A percentile compares a stretch with the other conserved stretches of the same genome.
phyloP scores from a whole-genome alignment of 2,888 invertebrate genomes.

The Harpalus rufipes region DNA sequence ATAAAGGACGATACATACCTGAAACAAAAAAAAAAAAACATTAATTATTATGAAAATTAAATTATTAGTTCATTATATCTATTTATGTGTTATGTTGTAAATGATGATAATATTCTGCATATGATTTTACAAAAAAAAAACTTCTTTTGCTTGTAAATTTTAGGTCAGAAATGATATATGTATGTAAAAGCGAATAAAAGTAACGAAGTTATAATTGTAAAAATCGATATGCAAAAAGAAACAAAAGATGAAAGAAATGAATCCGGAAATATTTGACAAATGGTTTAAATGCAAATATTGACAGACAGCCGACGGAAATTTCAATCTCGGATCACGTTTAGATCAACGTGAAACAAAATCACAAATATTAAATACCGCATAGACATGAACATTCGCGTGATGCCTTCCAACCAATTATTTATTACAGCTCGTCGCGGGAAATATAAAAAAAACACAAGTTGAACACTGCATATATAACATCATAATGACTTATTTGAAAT shows the following conservation, averaged over 20 bases:
- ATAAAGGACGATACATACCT: no score
- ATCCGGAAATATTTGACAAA: conserved; percentile 49
- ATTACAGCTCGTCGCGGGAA: conserved; percentile 26
- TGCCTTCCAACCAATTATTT: conserved; percentile 16
- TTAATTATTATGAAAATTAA: no score
- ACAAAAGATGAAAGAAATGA: conserved; percentile 43
- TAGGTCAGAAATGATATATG: not conserved
- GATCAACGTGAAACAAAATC: conserved; percentile 37
- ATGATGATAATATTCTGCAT: no score
- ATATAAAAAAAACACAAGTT: conserved; percentile 24
- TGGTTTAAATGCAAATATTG: conserved; percentile 52
- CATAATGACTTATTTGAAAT: conserved; percentile 37
- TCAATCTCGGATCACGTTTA: conserved; percentile 51
- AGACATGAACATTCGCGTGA: conserved; percentile 55
- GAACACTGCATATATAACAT: conserved; percentile 7
- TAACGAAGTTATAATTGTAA: conserved; percentile 3
- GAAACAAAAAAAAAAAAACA: no score
- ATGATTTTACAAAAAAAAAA: not conserved
- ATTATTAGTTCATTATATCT: no score
- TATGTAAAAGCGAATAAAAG: not conserved
- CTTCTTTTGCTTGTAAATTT: not conserved
- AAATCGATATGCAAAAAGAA: conserved; percentile 24
- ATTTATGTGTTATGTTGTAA: no score
- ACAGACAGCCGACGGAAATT: conserved; percentile 43
- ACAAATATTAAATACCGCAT: conserved; percentile 51